Conservation (phyloP, 2,888 invertebrate species). For the Trachelus tabidus region DNA sequence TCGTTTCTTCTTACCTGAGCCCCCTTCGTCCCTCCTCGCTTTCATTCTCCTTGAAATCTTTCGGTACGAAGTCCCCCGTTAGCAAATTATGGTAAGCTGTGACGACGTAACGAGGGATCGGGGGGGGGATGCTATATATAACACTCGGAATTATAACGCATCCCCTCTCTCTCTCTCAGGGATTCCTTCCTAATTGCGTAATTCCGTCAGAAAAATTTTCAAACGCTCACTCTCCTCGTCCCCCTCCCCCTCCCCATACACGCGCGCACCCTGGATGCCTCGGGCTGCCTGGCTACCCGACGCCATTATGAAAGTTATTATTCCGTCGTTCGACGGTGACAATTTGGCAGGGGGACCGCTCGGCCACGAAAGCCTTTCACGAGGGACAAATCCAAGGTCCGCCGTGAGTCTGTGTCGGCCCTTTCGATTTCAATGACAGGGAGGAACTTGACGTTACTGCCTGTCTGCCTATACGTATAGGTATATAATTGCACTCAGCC, state of each 20-base stretch:
- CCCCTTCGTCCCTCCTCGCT: too few species aligned
- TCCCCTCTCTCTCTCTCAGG: background rate
- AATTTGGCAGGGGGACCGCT: background rate
- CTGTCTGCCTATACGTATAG: too few species aligned
- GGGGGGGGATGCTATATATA: background rate
- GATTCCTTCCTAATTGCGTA: background rate
- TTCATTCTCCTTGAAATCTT: background rate
- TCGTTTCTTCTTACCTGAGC: background rate
- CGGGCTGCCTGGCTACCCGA: background rate
- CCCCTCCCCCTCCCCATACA: background rate
- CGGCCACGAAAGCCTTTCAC: background rate
- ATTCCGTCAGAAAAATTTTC: background rate
- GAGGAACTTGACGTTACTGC: background rate
- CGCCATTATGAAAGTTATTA: background rate
- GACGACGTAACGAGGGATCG: background rate
- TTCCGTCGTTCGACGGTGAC: background rate
- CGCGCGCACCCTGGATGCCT: background rate
- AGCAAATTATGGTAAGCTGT: background rate
- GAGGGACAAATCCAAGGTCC: background rate
- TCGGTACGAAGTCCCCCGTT: background rate
- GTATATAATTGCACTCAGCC: background rate
- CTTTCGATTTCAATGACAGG: background rate
- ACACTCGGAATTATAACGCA: background rate
- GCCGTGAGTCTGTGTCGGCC: background rate
- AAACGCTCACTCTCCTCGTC: background rate